Conservation (phyloP, 2,113 vertebrate genomes). For the Nansenia antarctica region DNA sequence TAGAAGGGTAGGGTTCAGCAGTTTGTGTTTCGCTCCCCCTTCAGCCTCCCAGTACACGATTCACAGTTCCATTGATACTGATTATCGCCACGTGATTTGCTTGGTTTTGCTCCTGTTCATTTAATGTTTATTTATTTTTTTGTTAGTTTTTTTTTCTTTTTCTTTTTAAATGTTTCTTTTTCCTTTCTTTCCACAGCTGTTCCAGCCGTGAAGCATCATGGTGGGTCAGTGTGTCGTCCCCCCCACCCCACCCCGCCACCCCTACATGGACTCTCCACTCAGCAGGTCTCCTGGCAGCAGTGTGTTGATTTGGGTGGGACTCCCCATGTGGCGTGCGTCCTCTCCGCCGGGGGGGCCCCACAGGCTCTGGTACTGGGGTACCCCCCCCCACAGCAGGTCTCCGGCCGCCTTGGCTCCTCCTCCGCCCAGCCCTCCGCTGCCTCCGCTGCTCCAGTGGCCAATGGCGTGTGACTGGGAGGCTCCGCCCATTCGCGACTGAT, state of each 20-base stretch:
- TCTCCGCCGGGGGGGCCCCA: slow-evolving; percentile 92
- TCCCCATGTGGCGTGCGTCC: slow-evolving; percentile 88
- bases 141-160: slow-evolving; percentile 33
- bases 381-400: slow-evolving; percentile 93
- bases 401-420: slow-evolving; percentile 70
- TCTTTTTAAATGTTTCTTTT: slow-evolving; percentile 17
- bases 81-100: slow-evolving; percentile 82
- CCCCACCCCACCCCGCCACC: no score
- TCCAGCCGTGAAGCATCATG: slow-evolving; percentile 33
- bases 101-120: slow-evolving; percentile 77
- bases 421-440: slow-evolving; percentile 67
- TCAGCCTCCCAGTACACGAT: slow-evolving; percentile 65
- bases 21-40: slow-evolving; percentile 72
- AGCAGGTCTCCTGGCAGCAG: slow-evolving; percentile 95
- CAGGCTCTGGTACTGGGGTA: slow-evolving; percentile 95
- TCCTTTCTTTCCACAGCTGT: slow-evolving; percentile 40
- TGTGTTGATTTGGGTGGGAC: slow-evolving; percentile 92
- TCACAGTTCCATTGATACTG: slow-evolving; percentile 76
- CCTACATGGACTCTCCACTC: slow-evolving; percentile 95
- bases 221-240: slow-evolving; percentile 52
- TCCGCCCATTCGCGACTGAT: slow-evolving; percentile 84
- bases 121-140: slow-evolving; percentile 22
- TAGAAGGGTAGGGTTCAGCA: slow-evolving; percentile 55
- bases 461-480: slow-evolving; percentile 81
- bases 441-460: slow-evolving; percentile 86